phyloP scores from a whole-genome alignment of 2,888 invertebrate species.

The Ectemnius continuus region DNA sequence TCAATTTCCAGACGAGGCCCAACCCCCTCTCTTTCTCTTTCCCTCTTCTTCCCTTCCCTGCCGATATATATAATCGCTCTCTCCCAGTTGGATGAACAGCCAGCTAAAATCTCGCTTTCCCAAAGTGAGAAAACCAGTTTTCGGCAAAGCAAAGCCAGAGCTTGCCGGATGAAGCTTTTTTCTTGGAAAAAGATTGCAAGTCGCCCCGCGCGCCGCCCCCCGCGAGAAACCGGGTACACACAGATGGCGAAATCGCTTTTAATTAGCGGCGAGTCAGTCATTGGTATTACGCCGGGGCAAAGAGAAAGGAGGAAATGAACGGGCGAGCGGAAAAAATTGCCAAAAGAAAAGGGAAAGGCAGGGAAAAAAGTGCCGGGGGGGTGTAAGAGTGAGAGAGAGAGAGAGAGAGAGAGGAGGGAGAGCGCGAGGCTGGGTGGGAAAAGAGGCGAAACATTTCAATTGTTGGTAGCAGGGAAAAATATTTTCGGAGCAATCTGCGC shows the following conservation, averaged over 20 bases:
- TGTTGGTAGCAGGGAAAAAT: conserved; percentile 31
- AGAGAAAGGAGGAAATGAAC: conserved; percentile 1
- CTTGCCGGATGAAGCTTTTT: not conserved
- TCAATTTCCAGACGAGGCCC: conserved; percentile 65
- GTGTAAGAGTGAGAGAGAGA: too few species aligned
- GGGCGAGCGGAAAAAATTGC: conserved; percentile 18
- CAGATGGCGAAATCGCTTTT: conserved; percentile 30
- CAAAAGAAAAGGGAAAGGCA: not conserved
- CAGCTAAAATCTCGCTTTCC: too few species aligned
- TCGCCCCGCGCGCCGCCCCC: not conserved
- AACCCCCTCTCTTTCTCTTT: not conserved
- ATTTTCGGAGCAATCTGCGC: conserved; percentile 46
- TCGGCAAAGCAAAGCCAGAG: not conserved
- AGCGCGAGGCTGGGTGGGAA: not conserved
- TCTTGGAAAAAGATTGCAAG: not conserved
- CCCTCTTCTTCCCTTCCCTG: too few species aligned
- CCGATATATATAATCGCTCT: not conserved
- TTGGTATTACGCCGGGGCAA: too few species aligned
- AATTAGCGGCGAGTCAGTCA: conserved; percentile 31
- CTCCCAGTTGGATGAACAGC: not conserved
- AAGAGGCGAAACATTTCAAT: conserved; percentile 21
- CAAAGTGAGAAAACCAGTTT: not conserved
- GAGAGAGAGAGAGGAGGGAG: not conserved
- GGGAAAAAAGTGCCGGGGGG: too few species aligned
- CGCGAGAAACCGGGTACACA: not conserved